phyloP scores from a whole-genome alignment of 2,113 vertebrate species.

The Gobio gobio region DNA sequence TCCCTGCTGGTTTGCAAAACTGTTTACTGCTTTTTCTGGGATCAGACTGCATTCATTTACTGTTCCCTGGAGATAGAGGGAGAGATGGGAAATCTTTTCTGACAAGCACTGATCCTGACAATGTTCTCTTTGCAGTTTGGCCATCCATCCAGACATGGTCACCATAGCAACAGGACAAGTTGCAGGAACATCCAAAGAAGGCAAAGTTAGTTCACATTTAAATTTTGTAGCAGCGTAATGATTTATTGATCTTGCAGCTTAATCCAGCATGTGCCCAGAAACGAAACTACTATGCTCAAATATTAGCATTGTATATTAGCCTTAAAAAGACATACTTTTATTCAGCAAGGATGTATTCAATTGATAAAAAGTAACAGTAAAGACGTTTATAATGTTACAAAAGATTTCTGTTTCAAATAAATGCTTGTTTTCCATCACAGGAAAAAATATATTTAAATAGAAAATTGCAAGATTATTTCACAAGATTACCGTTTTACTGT shows the following conservation, averaged over 20 bases:
- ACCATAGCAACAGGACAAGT: slow-evolving; percentile 92
- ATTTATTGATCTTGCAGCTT: background rate
- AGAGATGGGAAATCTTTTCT: slow-evolving; percentile 11
- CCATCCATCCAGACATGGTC: slow-evolving; percentile 91
- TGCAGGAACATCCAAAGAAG: slow-evolving; percentile 89
- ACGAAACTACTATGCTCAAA: background rate
- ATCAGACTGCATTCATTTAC: background rate
- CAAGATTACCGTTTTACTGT: background rate
- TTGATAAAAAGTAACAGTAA: background rate
- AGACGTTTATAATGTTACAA: background rate
- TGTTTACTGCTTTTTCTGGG: background rate
- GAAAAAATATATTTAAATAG: background rate
- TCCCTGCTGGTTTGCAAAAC: slow-evolving; percentile 9
- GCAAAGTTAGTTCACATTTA: slow-evolving; percentile 79
- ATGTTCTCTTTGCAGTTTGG: slow-evolving; percentile 76
- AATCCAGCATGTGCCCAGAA: background rate
- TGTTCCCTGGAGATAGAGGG: slow-evolving; percentile 14
- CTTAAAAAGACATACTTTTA: background rate
- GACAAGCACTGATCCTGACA: slow-evolving; percentile 14
- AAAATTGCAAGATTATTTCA: background rate
- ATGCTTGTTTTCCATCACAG: background rate
- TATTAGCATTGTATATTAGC: background rate
- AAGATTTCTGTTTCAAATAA: background rate
- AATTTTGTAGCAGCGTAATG: background rate
- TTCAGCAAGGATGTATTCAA: background rate